Evolutionary conservation across 1,140 invertebrate species (phyloP).

Genomic region (Drosophila carrolli): DNA sequence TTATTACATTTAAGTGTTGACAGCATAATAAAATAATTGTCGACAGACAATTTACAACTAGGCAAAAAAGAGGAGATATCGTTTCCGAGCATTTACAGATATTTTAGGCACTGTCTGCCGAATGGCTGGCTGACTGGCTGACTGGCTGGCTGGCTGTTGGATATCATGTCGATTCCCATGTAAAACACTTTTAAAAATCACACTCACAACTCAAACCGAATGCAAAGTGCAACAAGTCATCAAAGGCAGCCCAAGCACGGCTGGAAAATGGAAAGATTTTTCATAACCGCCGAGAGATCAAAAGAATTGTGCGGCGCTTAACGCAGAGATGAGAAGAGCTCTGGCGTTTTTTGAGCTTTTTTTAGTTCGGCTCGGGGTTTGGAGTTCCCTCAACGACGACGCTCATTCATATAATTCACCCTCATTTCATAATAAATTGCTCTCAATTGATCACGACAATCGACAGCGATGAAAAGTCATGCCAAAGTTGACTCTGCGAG

Average conservation of each 20-base stretch:
- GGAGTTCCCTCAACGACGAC: slow-evolving; percentile 57
- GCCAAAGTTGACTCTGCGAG: slow-evolving; percentile 77
- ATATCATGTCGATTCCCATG: slow-evolving; percentile 80
- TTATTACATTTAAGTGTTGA: slow-evolving; percentile 85
- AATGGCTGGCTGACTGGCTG: neutral
- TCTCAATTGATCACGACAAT: slow-evolving; percentile 85
- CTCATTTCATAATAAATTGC: slow-evolving; percentile 85
- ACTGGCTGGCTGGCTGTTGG: slow-evolving; percentile 11
- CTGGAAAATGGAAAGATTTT: slow-evolving; percentile 69
- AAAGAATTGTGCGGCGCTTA: slow-evolving; percentile 81
- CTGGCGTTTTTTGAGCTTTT: slow-evolving; percentile 15
- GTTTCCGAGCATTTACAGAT: slow-evolving; percentile 30
- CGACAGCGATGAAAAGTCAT: slow-evolving; percentile 84
- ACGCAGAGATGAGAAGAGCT: slow-evolving; percentile 47
- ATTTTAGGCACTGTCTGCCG: slow-evolving; percentile 18
- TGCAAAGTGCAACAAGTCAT: slow-evolving; percentile 79
- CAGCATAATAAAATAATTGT: slow-evolving; percentile 85
- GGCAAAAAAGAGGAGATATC: slow-evolving; percentile 34
- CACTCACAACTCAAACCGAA: slow-evolving; percentile 80
- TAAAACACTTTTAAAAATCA: slow-evolving; percentile 84
- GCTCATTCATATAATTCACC: slow-evolving; percentile 85
- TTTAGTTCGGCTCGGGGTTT: slow-evolving; percentile 17
- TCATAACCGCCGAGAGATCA: slow-evolving; percentile 76
- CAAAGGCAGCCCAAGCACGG: slow-evolving; percentile 51
- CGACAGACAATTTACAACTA: slow-evolving; percentile 77